Evolutionary conservation across 2,113 vertebrate species (phyloP), one percentile per base, ranked within the genome.

Genomic region (Stercorarius parasiticus): DNA sequence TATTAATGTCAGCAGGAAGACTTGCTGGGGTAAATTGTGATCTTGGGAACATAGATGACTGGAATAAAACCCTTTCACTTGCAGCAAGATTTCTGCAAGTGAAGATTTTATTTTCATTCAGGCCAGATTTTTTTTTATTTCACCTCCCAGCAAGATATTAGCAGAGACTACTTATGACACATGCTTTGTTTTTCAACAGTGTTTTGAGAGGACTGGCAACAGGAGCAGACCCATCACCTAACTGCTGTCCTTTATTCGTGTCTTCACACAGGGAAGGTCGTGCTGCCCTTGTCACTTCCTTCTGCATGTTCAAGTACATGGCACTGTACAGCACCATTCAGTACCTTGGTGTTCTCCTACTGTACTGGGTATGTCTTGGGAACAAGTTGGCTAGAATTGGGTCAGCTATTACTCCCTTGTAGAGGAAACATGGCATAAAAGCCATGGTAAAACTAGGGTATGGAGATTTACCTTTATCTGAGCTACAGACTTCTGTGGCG

Each of bases 221-320:
- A 82, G 72, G 43, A 90, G n/a, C 83, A 94, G 30, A 65, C 26
- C 20, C 23, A n/a, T 82, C 45, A 70, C 38, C 67, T 94, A 40
- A 90, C 3, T 58, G 15, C 26, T 72, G 58, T 86, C n/a, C 14
- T 74, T 61, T 30, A 78, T 92, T 96, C 49, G 13, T 74, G 36
- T 58, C 59, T 82, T 81, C 61, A 26, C 47, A 61, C 97, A 98
- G 98, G 97, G 98, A 99, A 97, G 98, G 98, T 74, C 98, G 98
- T 32, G 98, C 98, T 25, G 98, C 98, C 40, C 97, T 99, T 0
- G 97, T 98, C 23, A 98, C 98, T 26, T 99, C 98, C 9, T 98
- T 98, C 86, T 98, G 98, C 95, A 98, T 98, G 97, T 99, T 99
- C 94, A 98, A 99, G 88, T 99, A 98, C 97, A 99, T 99, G 98